These are phyloP conservation scores for Tetraneura akinire DNA, from an alignment of 1,140 invertebrate genomes.

Conservation along the genomic window DNA sequence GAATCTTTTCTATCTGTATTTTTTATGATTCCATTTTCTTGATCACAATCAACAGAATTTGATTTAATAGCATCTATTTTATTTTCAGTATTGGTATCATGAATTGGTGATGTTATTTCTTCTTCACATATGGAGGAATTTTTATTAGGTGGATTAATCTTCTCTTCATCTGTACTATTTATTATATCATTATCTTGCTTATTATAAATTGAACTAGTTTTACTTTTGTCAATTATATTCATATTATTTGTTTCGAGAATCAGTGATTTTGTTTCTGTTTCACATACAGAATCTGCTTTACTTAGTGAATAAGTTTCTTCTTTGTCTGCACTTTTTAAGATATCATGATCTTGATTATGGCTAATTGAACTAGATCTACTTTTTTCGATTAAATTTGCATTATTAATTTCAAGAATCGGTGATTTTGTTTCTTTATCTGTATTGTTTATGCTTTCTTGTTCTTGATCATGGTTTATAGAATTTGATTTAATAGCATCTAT, in stretches of 20 bases:
- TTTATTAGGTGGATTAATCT: background rate
- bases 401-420: background rate
- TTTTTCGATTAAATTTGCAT: background rate
- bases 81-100: background rate
- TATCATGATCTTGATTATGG: background rate
- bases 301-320: too few relatives aligned
- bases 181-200: too few relatives aligned
- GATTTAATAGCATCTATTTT: background rate
- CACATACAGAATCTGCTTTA: too few relatives aligned
- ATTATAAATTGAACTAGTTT: too few relatives aligned
- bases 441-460: background rate
- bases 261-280: too few relatives aligned
- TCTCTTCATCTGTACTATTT: too few relatives aligned
- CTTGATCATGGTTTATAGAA: background rate
- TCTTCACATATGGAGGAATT: background rate
- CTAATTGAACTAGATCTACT: background rate
- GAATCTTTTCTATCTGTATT: background rate
- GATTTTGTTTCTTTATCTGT: background rate
- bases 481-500: background rate
- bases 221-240: too few relatives aligned
- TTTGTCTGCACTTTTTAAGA: too few relatives aligned
- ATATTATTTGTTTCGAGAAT: too few relatives aligned
- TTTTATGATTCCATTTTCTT: background rate
- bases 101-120: background rate
- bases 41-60: background rate